Percentiles rank a stretch among this genome's conserved stretches.
phyloP scores from a whole-genome alignment of 92 coral and sea anemone genomes.

The Pocillopora grandis region DNA sequence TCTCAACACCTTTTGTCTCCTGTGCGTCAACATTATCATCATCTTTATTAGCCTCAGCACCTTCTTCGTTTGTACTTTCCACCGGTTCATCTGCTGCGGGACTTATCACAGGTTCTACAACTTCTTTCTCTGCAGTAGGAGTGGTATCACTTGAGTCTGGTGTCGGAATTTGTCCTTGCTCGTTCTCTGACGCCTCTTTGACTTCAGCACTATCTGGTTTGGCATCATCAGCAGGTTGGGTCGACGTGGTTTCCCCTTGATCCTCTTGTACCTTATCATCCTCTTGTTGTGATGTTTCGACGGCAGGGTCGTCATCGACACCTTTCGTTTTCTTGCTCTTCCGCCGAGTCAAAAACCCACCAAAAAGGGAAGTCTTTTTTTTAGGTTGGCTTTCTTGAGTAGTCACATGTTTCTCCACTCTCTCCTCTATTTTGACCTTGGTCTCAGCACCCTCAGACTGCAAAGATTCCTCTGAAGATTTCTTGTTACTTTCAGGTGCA shows the following conservation, averaged over 20 bases:
- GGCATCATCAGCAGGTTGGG: not conserved
- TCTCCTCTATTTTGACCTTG: slow-evolving; percentile 5
- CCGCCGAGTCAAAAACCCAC: slow-evolving; percentile 21
- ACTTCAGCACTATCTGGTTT: not conserved
- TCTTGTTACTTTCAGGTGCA: slow-evolving; percentile 22
- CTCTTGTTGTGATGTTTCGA: slow-evolving; percentile 7
- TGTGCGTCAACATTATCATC: not conserved
- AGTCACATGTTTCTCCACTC: not conserved
- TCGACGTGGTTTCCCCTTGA: not conserved
- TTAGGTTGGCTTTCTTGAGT: slow-evolving; percentile 7
- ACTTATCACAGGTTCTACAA: not conserved
- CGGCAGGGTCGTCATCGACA: not conserved
- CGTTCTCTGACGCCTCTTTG: not conserved
- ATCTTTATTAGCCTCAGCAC: not conserved
- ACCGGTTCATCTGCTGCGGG: slow-evolving; percentile 11
- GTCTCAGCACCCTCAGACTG: slow-evolving; percentile 13
- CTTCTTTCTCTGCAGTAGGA: not conserved
- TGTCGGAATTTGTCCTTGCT: not conserved
- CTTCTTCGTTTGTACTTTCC: slow-evolving; percentile 19
- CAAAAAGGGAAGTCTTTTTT: slow-evolving; percentile 7
- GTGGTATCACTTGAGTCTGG: slow-evolving; percentile 10
- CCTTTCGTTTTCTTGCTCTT: slow-evolving; percentile 35
- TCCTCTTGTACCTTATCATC: not conserved
- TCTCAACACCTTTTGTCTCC: not conserved
- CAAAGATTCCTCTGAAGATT: slow-evolving; percentile 7